Percentiles rank a stretch among this genome's conserved stretches.
Conservation (phyloP, 2,888 invertebrate genomes). For the Didymodactylos carnosus region DNA sequence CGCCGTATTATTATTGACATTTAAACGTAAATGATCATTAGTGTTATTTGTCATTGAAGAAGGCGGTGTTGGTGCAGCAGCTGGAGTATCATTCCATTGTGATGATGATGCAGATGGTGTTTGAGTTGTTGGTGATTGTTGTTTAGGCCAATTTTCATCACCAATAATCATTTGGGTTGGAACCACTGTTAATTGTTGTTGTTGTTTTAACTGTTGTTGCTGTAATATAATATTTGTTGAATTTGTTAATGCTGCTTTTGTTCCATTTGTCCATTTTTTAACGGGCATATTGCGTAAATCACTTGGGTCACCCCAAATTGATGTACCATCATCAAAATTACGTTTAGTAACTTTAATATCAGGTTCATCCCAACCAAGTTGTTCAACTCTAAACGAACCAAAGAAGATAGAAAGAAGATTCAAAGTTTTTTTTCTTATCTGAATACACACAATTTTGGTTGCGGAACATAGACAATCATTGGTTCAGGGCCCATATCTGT, state of each 20-base stretch:
- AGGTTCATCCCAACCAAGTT: conserved; percentile 12
- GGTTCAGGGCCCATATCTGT: background rate
- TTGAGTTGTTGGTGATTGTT: background rate
- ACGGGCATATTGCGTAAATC: background rate
- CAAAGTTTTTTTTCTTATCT: too few relatives aligned
- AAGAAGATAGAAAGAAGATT: too few relatives aligned
- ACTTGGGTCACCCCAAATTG: conserved; percentile 13
- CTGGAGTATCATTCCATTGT: conserved; percentile 4
- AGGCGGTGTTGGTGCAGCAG: background rate
- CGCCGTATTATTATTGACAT: background rate
- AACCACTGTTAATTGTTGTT: background rate
- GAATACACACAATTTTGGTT: background rate
- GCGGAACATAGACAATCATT: background rate
- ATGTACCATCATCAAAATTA: conserved; percentile 11
- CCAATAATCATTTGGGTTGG: background rate
- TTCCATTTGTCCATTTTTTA: conserved; percentile 9
- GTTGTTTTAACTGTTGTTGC: background rate
- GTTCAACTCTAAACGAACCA: too few relatives aligned
- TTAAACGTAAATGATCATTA: background rate
- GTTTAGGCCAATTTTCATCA: background rate
- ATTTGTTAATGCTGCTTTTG: conserved; percentile 7
- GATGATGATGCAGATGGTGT: background rate
- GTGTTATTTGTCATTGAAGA: background rate
- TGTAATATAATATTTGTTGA: background rate
- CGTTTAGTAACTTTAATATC: conserved; percentile 4